Conservation (phyloP, 2,888 invertebrate genomes). For the Orthosia incerta region DNA sequence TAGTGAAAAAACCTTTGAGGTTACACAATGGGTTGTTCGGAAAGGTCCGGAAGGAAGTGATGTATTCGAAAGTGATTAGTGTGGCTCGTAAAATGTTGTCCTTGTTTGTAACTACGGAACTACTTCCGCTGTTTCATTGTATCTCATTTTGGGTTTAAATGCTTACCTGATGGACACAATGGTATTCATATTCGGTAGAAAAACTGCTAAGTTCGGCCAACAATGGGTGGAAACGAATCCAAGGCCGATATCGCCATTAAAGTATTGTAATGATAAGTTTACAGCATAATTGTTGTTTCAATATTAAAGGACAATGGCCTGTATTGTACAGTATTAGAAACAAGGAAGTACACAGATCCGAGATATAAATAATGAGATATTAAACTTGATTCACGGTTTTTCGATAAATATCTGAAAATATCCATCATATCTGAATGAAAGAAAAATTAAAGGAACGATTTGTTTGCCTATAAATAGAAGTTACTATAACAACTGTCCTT, state of each 20-base stretch:
- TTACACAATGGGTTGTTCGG: conserved; percentile 63
- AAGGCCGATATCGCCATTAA: conserved; percentile 66
- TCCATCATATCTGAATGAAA: conserved; percentile 2
- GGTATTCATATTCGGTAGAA: conserved; percentile 61
- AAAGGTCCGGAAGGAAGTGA: conserved; percentile 78
- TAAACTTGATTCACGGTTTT: conserved; percentile 32
- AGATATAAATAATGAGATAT: conserved; percentile 46
- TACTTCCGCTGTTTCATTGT: conserved; percentile 70
- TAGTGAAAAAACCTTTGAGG: conserved; percentile 25
- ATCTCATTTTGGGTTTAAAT: conserved; percentile 62
- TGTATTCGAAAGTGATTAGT: conserved; percentile 67
- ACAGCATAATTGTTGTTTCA: conserved; percentile 56
- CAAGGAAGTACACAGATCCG: conserved; percentile 50
- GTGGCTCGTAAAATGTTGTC: conserved; percentile 66
- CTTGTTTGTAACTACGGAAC: conserved; percentile 62
- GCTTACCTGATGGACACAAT: conserved; percentile 68
- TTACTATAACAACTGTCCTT: neutral
- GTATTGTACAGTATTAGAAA: conserved; percentile 27
- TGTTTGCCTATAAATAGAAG: neutral
- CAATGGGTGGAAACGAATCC: conserved; percentile 74
- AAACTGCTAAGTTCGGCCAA: conserved; percentile 69
- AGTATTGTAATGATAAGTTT: conserved; percentile 59
- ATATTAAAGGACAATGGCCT: conserved; percentile 53
- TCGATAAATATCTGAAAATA: conserved; percentile 14
- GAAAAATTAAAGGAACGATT: neutral